Conservation (phyloP, 2,888 invertebrate genomes). For the Argyresthia albistria region DNA sequence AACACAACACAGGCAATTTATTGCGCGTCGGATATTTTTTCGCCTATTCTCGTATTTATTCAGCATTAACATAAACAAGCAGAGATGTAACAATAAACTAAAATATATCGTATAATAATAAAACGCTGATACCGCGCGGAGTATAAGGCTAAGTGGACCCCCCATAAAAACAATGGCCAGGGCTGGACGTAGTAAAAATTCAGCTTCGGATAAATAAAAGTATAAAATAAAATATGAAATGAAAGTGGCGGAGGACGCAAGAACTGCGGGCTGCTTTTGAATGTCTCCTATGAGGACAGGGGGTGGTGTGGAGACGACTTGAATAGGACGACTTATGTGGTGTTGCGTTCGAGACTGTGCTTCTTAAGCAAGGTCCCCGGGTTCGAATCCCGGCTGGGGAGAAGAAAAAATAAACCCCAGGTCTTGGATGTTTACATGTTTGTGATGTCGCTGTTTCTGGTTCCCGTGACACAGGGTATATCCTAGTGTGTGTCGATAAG, state of each 20-base stretch:
- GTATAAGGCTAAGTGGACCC: slow-evolving; percentile 23
- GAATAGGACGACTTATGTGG: too few relatives aligned
- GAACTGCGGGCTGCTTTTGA: slow-evolving; percentile 58
- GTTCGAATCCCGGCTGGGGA: too few relatives aligned
- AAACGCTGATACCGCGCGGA: slow-evolving; percentile 31
- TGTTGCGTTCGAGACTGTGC: too few relatives aligned
- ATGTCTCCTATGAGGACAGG: slow-evolving; percentile 42
- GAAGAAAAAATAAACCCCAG: too few relatives aligned
- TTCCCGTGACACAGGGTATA: too few relatives aligned
- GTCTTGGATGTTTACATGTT: too few relatives aligned
- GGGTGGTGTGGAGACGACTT: slow-evolving; percentile 22
- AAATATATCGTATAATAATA: slow-evolving; percentile 18
- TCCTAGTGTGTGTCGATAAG: too few relatives aligned
- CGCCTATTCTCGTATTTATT: too few relatives aligned
- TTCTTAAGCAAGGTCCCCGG: too few relatives aligned
- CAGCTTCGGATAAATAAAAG: slow-evolving; percentile 59
- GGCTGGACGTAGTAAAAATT: slow-evolving; percentile 56
- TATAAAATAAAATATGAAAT: slow-evolving; percentile 68
- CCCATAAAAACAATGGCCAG: slow-evolving; percentile 24
- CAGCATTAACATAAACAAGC: slow-evolving; percentile 1
- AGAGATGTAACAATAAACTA: not conserved
- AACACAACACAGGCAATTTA: too few relatives aligned
- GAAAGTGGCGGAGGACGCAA: slow-evolving; percentile 65
- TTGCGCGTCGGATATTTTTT: too few relatives aligned
- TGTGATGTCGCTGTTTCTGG: too few relatives aligned